Evolutionary conservation across 2,888 invertebrate species (phyloP).

Genomic region (Cynaeus angustus): DNA sequence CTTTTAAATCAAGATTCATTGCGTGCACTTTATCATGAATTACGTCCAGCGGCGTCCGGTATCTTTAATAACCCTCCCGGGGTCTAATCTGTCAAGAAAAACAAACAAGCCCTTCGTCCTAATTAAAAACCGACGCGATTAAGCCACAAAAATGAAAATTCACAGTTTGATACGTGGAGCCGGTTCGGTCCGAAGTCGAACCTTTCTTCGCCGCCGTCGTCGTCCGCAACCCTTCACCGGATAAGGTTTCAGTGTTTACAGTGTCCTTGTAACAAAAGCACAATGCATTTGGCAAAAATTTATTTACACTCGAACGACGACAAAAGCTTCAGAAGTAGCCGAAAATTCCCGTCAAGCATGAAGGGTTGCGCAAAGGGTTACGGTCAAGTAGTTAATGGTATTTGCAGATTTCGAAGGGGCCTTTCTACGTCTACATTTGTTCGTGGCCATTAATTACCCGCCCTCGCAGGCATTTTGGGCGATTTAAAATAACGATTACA

Average conservation of each 20-base stretch:
- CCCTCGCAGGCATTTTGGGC: conserved; percentile 18
- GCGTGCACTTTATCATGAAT: conserved; percentile 32
- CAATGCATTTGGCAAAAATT: conserved; percentile 38
- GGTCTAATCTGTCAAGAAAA: conserved; percentile 26
- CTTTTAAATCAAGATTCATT: conserved; percentile 28
- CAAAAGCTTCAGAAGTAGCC: conserved; percentile 29
- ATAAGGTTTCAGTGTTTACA: conserved; percentile 43
- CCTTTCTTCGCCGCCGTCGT: too few relatives aligned
- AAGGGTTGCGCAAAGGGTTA: conserved; percentile 42
- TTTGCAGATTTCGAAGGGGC: conserved; percentile 15
- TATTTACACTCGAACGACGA: conserved; percentile 40
- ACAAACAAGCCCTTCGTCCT: conserved; percentile 30
- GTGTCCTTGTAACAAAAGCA: conserved; percentile 39
- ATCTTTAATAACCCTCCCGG: conserved; percentile 33
- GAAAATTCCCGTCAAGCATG: conserved; percentile 28
- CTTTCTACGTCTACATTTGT: neutral
- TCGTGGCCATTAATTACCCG: conserved; percentile 1
- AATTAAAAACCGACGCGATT: conserved; percentile 51
- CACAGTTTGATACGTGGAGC: conserved; percentile 51
- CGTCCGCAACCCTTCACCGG: conserved; percentile 15
- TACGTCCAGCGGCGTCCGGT: conserved; percentile 22
- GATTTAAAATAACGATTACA: conserved; percentile 31
- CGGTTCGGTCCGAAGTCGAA: conserved; percentile 12
- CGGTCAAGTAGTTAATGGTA: conserved; percentile 38
- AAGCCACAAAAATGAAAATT: conserved; percentile 52